Conservation (phyloP, 2,888 invertebrate species). For the Drosophila robusta region DNA sequence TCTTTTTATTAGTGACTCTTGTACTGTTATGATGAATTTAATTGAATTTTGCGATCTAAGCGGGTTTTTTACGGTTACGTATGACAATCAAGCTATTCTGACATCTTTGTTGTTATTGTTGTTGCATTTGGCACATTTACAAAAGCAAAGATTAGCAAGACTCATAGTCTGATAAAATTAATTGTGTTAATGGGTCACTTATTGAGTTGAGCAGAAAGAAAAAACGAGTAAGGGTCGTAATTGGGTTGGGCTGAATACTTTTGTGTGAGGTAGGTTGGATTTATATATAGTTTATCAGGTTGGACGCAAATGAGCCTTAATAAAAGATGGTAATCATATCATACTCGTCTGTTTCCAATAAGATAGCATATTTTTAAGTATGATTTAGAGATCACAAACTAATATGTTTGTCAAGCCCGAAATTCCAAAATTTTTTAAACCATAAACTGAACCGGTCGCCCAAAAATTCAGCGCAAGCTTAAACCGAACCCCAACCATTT, state of each 20-base stretch:
- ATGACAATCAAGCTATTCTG: conserved; percentile 52
- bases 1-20: conserved; percentile 2
- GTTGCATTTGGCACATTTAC: not conserved
- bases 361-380: too few species aligned
- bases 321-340: too few species aligned
- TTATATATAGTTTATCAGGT: not conserved
- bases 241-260: not conserved
- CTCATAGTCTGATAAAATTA: conserved; percentile 15
- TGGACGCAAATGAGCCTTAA: not conserved
- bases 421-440: too few species aligned
- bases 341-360: too few species aligned
- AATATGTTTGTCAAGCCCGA: too few species aligned
- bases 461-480: too few species aligned
- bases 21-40: conserved; percentile 36
- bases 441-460: too few species aligned
- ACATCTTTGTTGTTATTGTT: conserved; percentile 8
- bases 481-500: too few species aligned
- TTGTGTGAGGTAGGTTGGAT: conserved; percentile 36
- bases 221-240: not conserved
- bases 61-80: conserved; percentile 40
- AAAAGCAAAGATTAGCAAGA: conserved; percentile 1
- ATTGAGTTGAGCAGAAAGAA: not conserved
- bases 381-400: too few species aligned
- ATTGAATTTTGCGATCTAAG: conserved; percentile 45
- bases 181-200: conserved; percentile 33